A percentile compares a stretch with the other conserved stretches of the same genome.
These are phyloP conservation scores for Drosophila imparisetae DNA, from an alignment of 2,888 invertebrate species.

Conservation along the genomic window DNA sequence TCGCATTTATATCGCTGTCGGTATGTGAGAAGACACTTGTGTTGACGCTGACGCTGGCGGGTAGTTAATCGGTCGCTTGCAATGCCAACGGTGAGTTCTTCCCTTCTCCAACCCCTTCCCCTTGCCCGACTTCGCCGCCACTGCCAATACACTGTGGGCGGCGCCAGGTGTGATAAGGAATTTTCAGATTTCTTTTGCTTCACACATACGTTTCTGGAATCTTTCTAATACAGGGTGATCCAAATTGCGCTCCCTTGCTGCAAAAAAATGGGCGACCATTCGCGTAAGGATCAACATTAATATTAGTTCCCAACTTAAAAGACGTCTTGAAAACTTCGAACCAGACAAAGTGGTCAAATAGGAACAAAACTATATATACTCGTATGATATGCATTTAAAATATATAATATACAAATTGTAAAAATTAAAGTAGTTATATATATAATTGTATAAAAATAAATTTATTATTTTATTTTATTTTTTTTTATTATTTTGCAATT, in stretches of 20 bases:
- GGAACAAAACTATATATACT: background rate
- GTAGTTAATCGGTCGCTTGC: constrained; percentile 74
- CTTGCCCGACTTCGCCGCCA: background rate
- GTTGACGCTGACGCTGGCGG: constrained; percentile 65
- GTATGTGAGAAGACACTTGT: constrained; percentile 72
- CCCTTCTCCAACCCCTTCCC: constrained; percentile 2
- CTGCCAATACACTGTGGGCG: constrained; percentile 23
- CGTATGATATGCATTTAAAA: background rate
- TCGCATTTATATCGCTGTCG: constrained; percentile 60
- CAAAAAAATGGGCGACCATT: background rate
- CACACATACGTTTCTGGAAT: constrained; percentile 50
- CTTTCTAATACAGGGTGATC: constrained; percentile 57
- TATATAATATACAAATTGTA: background rate
- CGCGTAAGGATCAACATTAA: background rate
- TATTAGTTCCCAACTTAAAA: background rate
- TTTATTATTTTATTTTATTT: background rate
- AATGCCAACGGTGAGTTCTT: constrained; percentile 56
- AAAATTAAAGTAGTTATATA: background rate
- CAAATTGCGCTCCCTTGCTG: background rate
- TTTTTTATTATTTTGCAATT: too few species aligned
- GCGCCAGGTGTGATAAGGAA: constrained; percentile 70
- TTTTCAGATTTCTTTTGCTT: constrained; percentile 72
- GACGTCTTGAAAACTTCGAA: background rate
- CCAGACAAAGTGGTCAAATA: background rate
- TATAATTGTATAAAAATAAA: background rate